Evolutionary conservation across 2,797 vertebrate species (phyloP).

Genomic region (Helicolenus hilgendorfi): DNA sequence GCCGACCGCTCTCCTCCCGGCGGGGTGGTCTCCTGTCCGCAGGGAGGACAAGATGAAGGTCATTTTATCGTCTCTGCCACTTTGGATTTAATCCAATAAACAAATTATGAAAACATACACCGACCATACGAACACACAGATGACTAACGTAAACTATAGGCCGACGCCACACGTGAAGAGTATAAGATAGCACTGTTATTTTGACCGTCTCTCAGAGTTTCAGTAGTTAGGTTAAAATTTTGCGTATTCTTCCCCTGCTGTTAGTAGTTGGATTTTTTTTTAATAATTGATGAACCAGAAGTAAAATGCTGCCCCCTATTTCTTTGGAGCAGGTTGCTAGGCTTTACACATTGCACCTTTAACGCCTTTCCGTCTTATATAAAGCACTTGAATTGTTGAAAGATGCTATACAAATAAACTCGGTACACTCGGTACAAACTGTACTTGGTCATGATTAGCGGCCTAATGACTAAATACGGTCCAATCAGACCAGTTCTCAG

Average conservation of each 20-base stretch:
- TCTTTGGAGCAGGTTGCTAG: not conserved
- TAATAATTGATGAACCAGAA: not conserved
- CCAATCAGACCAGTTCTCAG: not conserved
- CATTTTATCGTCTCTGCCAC: no score
- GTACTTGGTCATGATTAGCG: not conserved
- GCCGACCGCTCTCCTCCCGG: no score
- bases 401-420: not conserved
- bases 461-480: not conserved
- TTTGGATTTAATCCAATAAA: no score
- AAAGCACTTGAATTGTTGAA: not conserved
- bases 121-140: no score
- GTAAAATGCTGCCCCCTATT: not conserved
- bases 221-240: no score
- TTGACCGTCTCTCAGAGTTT: no score
- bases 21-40: no score
- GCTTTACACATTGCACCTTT: not conserved
- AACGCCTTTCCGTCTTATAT: not conserved
- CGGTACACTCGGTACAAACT: not conserved
- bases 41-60: no score
- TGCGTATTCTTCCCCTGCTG: not conserved
- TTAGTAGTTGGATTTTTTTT: not conserved
- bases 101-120: no score
- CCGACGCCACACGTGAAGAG: no score
- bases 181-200: no score
- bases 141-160: no score